Evolutionary conservation across 2,113 vertebrate species (phyloP).

Genomic region (Leptobrachium leishanense): DNA sequence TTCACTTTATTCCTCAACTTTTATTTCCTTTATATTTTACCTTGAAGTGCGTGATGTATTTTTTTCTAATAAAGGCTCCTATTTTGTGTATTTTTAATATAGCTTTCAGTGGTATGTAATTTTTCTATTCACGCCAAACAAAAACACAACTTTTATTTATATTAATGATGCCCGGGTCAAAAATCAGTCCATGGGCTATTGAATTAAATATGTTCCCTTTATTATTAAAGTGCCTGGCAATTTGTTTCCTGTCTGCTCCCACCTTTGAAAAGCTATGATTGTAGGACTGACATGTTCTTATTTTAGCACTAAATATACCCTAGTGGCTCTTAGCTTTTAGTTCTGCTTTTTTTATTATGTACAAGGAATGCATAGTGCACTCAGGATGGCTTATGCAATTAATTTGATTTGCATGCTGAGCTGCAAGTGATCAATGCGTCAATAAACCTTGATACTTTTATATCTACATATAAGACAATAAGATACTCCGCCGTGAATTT

Average conservation of each 20-base stretch:
- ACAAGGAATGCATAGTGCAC: background rate
- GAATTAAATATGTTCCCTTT: conserved; percentile 44
- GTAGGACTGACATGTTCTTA: conserved; percentile 10
- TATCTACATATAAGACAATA: background rate
- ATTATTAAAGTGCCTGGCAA: conserved; percentile 35
- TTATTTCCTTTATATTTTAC: too few relatives aligned
- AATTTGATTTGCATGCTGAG: background rate
- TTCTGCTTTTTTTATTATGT: conserved; percentile 9
- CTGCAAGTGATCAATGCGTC: background rate
- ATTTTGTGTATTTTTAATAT: conserved; percentile 22
- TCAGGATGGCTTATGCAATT: background rate
- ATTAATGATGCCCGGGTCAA: conserved; percentile 25
- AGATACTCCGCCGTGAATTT: too few relatives aligned
- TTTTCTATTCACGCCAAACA: conserved; percentile 29
- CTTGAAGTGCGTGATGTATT: conserved; percentile 14
- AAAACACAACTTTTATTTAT: conserved; percentile 32
- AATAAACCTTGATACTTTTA: background rate
- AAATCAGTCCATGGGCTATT: conserved; percentile 38
- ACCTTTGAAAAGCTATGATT: conserved; percentile 31
- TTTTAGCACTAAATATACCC: conserved; percentile 7
- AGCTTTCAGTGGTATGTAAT: background rate
- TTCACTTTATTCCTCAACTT: too few relatives aligned
- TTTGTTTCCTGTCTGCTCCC: conserved; percentile 13
- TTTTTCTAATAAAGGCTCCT: conserved; percentile 15
- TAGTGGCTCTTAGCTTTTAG: background rate